Conservation (phyloP, 2,888 invertebrate genomes). For the Macrosiphum euphorbiae region DNA sequence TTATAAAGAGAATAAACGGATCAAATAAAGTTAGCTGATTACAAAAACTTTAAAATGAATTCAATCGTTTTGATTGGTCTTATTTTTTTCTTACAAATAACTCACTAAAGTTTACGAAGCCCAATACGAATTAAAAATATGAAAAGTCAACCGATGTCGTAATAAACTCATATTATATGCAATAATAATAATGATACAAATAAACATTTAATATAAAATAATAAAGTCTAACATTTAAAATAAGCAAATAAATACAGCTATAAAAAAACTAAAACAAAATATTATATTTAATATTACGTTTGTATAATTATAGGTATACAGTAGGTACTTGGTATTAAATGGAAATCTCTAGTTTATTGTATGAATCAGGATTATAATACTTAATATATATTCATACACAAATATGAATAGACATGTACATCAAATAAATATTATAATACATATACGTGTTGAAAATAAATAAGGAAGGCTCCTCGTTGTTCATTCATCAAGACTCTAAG, state of each 20-base stretch:
- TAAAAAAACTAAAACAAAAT: background rate
- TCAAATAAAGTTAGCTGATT: constrained; percentile 37
- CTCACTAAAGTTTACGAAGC: background rate
- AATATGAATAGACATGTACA: background rate
- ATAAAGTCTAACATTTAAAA: background rate
- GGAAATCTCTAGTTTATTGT: background rate
- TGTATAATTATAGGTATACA: background rate
- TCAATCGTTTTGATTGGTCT: background rate
- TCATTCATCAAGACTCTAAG: background rate
- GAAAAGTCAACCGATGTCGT: background rate
- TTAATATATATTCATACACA: background rate
- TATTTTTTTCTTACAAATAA: background rate
- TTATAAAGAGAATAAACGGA: background rate
- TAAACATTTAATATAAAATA: background rate
- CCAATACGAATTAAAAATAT: background rate
- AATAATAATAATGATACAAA: background rate
- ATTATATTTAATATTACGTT: background rate
- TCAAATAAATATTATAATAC: background rate
- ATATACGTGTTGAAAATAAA: background rate
- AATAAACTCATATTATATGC: background rate
- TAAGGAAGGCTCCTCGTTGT: background rate
- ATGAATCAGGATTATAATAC: background rate
- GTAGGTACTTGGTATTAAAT: background rate
- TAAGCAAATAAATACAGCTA: background rate
- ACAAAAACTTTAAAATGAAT: constrained; percentile 18